Percentiles rank a stretch among this genome's conserved stretches.
Evolutionary conservation across 2,888 invertebrate genomes (phyloP).

Genomic region (Luffia ferchaultella): DNA sequence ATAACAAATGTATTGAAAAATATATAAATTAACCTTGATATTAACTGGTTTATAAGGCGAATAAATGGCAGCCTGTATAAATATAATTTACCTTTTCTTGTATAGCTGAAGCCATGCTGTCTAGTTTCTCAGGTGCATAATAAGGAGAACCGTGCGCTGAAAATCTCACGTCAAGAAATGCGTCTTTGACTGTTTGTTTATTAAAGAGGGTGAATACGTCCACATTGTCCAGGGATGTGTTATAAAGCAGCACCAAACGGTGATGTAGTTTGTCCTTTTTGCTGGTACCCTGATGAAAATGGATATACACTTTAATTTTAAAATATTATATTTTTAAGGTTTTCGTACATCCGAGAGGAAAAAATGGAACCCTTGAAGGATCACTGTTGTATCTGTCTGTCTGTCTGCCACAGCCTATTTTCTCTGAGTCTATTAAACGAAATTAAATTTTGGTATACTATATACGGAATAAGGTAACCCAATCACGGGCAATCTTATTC

Average conservation of each 20-base stretch:
- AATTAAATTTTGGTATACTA: not conserved
- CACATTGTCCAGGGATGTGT: constrained; percentile 82
- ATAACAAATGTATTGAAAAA: too few species aligned
- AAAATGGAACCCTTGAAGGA: too few species aligned
- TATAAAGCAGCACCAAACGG: constrained; percentile 70
- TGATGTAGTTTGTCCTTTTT: constrained; percentile 76
- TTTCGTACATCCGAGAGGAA: too few species aligned
- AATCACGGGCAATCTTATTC: constrained; percentile 4
- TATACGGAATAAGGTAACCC: not conserved
- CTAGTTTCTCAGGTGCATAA: constrained; percentile 86
- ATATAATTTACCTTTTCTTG: too few species aligned
- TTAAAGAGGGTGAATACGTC: constrained; percentile 92
- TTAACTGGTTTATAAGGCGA: too few species aligned
- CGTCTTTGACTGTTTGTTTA: constrained; percentile 61
- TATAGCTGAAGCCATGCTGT: constrained; percentile 81
- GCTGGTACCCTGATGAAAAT: constrained; percentile 63
- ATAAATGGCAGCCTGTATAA: too few species aligned
- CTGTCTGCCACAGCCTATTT: too few species aligned
- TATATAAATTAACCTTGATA: too few species aligned
- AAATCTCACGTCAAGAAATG: constrained; percentile 84
- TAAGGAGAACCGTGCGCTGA: constrained; percentile 96
- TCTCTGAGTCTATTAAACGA: not conserved
- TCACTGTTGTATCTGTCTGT: too few species aligned
- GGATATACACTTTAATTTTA: not conserved
- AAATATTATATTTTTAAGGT: not conserved